These are phyloP conservation scores for Bombylius discolor DNA, from an alignment of 2,888 invertebrate genomes.

Conservation along the genomic window DNA sequence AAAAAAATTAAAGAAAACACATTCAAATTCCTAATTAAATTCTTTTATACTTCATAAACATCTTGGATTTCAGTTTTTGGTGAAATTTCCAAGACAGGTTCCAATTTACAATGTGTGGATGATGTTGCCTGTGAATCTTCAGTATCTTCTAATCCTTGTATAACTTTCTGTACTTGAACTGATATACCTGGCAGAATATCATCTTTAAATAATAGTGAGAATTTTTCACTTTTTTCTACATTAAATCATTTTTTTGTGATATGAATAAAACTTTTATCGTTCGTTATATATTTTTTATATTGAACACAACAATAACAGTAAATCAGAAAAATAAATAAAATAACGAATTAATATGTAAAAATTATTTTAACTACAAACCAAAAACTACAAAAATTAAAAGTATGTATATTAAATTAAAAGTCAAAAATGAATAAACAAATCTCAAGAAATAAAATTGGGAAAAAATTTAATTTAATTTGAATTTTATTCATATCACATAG, in stretches of 20 bases:
- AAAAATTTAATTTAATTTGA: too few relatives aligned
- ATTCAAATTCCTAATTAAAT: background rate
- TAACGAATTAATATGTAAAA: too few relatives aligned
- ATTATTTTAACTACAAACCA: too few relatives aligned
- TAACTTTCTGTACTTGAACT: constrained; percentile 38
- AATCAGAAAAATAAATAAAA: too few relatives aligned
- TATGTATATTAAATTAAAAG: background rate
- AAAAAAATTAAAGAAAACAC: background rate
- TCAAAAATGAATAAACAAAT: background rate
- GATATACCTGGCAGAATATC: constrained; percentile 37
- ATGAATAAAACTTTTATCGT: constrained; percentile 2
- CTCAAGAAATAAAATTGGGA: too few relatives aligned
- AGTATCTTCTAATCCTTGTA: constrained; percentile 36
- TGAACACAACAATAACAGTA: too few relatives aligned
- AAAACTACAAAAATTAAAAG: too few relatives aligned
- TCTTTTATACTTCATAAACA: constrained; percentile 13
- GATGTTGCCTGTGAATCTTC: constrained; percentile 37
- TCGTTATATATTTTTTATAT: background rate
- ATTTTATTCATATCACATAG: too few relatives aligned
- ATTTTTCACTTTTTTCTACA: constrained; percentile 4
- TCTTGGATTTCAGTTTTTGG: constrained; percentile 37
- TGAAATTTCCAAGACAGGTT: constrained; percentile 36
- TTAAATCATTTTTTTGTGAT: background rate
- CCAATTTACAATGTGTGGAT: constrained; percentile 35
- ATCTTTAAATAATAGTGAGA: constrained; percentile 20